Conservation (phyloP, 2,113 vertebrate genomes). For the Cisticola juncidis region DNA sequence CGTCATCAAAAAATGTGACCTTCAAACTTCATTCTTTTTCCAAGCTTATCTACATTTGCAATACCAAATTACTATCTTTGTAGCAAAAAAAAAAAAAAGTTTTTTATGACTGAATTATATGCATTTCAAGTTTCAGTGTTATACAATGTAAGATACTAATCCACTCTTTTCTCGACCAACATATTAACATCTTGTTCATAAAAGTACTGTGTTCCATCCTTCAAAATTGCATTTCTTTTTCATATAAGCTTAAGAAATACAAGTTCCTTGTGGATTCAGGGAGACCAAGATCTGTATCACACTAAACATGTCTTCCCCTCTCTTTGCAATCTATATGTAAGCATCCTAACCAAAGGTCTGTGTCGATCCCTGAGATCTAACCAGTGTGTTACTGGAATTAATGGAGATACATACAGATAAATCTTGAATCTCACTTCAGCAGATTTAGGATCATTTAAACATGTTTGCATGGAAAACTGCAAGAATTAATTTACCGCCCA, state of each 20-base stretch:
- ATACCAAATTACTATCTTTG: neutral
- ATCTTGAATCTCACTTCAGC: neutral
- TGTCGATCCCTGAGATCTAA: neutral
- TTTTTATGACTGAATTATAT: neutral
- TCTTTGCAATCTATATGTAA: neutral
- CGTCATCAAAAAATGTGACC: neutral
- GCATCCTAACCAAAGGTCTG: neutral
- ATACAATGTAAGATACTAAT: neutral
- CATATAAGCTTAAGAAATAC: neutral
- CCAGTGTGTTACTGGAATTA: neutral
- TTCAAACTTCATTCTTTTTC: neutral
- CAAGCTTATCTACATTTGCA: neutral
- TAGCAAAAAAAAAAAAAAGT: neutral
- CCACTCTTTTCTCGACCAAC: neutral
- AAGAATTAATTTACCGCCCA: neutral
- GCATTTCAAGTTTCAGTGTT: neutral
- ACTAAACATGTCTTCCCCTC: neutral
- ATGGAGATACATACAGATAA: neutral
- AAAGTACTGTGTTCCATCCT: neutral
- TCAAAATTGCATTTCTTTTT: neutral
- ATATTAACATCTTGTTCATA: conserved; percentile 2
- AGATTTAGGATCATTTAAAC: neutral
- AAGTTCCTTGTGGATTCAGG: neutral
- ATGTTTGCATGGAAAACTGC: neutral
- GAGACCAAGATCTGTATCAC: neutral